Conservation (phyloP, 2,888 invertebrate genomes). For the Oxytorus armatus region DNA sequence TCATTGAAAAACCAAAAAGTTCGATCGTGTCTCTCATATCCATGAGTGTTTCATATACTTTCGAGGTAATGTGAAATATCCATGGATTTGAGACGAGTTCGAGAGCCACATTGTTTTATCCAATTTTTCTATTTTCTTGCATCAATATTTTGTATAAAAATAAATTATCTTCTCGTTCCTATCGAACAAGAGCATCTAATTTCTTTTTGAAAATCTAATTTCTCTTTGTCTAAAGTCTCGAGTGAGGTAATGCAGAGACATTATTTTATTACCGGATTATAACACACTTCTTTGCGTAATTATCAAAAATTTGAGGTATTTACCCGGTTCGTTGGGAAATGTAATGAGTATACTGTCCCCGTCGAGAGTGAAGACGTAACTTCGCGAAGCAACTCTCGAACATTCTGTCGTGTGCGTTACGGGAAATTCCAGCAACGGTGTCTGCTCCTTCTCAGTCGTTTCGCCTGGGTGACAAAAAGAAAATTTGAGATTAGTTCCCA, state of each 20-base stretch:
- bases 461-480: slow-evolving; percentile 73
- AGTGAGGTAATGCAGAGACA: no score
- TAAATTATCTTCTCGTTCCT: no score
- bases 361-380: slow-evolving; percentile 90
- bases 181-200: no score
- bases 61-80: no score
- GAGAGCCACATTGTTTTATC: not conserved
- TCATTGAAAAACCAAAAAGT: no score
- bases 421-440: slow-evolving; percentile 88
- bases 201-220: no score
- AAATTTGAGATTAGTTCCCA: not conserved
- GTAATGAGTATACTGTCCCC: slow-evolving; percentile 90
- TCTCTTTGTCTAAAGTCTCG: no score
- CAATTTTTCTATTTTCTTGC: not conserved
- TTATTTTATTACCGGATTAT: not conserved
- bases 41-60: no score
- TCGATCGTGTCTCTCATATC: no score
- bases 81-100: no score
- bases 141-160: no score
- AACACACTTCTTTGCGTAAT: slow-evolving; percentile 5
- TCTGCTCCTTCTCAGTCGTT: slow-evolving; percentile 75
- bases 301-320: slow-evolving; percentile 22
- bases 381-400: slow-evolving; percentile 89
- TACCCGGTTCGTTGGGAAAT: slow-evolving; percentile 88
- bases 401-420: slow-evolving; percentile 90